Evolutionary conservation across 2,113 vertebrate species (phyloP).

Genomic region (Labrus mixtus): DNA sequence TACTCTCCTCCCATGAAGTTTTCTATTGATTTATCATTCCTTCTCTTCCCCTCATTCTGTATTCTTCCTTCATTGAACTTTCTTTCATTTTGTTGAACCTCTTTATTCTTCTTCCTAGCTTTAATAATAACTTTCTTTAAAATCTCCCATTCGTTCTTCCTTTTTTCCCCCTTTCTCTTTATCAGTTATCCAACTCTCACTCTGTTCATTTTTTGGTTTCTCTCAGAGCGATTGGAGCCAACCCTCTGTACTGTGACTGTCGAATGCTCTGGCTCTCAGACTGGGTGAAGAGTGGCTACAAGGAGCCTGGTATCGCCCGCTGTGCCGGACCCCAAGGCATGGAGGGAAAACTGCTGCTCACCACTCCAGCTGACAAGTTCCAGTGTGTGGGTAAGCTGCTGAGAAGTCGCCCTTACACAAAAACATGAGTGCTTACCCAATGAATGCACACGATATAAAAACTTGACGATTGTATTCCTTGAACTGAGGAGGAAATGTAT

Average conservation of each 20-base stretch:
- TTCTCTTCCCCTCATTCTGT: no score
- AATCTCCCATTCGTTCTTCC: background rate
- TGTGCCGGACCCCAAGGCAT: slow-evolving; percentile 91
- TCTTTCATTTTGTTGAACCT: no score
- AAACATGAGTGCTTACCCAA: background rate
- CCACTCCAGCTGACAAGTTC: slow-evolving; percentile 95
- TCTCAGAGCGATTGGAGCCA: slow-evolving; percentile 92
- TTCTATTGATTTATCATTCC: no score
- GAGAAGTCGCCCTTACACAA: background rate
- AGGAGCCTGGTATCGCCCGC: slow-evolving; percentile 97
- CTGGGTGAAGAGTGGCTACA: slow-evolving; percentile 99
- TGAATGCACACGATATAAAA: no score
- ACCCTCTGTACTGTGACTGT: slow-evolving; percentile 96
- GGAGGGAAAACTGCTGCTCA: slow-evolving; percentile 97
- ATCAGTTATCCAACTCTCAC: background rate
- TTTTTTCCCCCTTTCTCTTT: background rate
- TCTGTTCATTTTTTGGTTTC: background rate
- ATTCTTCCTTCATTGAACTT: no score
- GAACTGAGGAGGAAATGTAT: no score
- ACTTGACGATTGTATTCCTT: no score
- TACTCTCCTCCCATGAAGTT: no score
- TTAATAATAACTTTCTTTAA: no score
- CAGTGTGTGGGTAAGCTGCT: slow-evolving; percentile 86
- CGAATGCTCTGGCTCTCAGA: slow-evolving; percentile 95
- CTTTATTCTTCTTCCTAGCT: no score